Conservation (phyloP, 2,888 invertebrate species). For the Pseudococcus longispinus region DNA sequence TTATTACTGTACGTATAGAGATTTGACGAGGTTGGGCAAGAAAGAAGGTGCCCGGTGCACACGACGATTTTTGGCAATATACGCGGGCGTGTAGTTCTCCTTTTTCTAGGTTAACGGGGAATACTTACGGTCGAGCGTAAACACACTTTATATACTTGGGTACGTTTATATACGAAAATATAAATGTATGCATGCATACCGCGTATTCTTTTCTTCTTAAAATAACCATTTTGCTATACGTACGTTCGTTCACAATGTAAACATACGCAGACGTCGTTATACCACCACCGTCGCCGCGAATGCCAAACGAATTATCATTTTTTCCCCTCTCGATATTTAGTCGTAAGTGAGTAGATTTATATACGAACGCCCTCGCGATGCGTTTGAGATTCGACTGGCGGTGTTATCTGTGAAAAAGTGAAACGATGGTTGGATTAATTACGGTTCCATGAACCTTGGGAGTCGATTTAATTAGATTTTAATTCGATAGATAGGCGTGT, state of each 20-base stretch:
- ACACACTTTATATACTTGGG: conserved; percentile 17
- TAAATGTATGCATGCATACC: conserved; percentile 9
- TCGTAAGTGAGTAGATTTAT: neutral
- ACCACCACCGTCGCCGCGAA: neutral
- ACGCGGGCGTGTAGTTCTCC: conserved; percentile 31
- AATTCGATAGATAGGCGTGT: neutral
- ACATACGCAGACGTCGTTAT: neutral
- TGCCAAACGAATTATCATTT: conserved; percentile 7
- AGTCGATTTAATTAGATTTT: neutral
- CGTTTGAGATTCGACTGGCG: neutral
- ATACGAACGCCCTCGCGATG: neutral
- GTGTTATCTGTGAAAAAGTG: neutral
- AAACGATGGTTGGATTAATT: neutral
- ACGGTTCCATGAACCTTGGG: neutral
- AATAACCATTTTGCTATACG: conserved; percentile 23
- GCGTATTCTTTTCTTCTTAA: conserved; percentile 34
- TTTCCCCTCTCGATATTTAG: neutral
- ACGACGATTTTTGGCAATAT: conserved; percentile 34
- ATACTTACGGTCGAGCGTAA: conserved; percentile 12
- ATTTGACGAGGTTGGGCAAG: neutral
- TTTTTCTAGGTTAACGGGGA: conserved; percentile 28
- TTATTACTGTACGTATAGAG: neutral
- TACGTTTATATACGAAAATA: conserved; percentile 6
- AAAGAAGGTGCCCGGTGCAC: neutral
- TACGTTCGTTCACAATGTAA: neutral